Evolutionary conservation across 2,113 vertebrate genomes (phyloP), one percentile per base, ranked within the genome.

Genomic region (Cynoglossus semilaevis): DNA sequence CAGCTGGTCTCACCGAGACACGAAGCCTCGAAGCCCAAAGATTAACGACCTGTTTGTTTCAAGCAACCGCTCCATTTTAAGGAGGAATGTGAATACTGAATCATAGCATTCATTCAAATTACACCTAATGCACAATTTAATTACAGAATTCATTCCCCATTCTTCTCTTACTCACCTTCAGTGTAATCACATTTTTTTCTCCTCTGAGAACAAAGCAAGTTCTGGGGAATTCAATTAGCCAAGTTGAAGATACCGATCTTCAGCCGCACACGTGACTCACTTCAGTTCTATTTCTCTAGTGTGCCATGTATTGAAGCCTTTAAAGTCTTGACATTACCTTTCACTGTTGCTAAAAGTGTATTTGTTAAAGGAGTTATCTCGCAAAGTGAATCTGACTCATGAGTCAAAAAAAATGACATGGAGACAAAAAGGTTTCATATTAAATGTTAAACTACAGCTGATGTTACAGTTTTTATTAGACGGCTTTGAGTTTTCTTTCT

Each of bases 181-280:
- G 63, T 57, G 72, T 81, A 82, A 88, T 85, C 72, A 70, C 76
- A 69, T 59, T 77, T 72, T 58, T 42, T 47, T 64, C 53, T 63
- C 69, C 63, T 16, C 40, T 36, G 61, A 71, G 81, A 62, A 65
- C 72, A 47, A 49, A 66, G 51, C 52, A 8, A 49, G 40, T 64
- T 67, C 56, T 67, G 34, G 47, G 57, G 63, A 80, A 76, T 79
- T 80, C 50, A 74, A 67, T 84, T 79, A 72, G 37, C 58, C 48
- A 19, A 60, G 56, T 55, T 61, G 47, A 68, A 77, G 62, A 60
- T 77, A 48, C 44, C 8, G 14, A 66, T 77, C 37, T 80, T 72
- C 63, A 57, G 56, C 55, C 56, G 60, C 61, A 63, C 43, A 58
- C 51, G 52, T 48, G 46, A 53, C 46, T 13, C 7, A 15, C 17